These are phyloP conservation scores for Ptilorrhoa leucosticta DNA, from an alignment of 2,113 vertebrate genomes.

Conservation along the genomic window DNA sequence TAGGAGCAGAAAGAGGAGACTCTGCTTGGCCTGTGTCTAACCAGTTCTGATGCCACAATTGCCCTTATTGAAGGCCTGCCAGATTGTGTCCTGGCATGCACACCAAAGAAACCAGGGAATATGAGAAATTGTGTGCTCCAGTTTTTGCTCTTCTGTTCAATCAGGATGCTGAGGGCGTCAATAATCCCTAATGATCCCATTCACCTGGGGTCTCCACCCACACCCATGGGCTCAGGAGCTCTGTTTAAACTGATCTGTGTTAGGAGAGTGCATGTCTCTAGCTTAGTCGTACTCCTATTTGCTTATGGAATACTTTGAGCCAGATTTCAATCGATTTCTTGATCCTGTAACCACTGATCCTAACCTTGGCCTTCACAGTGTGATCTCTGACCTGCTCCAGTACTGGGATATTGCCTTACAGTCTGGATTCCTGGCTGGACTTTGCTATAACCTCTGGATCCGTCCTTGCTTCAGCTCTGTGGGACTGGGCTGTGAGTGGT, in stretches of 20 bases:
- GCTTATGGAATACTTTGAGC: not conserved
- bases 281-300: not conserved
- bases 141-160: not conserved
- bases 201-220: not conserved
- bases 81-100: not conserved
- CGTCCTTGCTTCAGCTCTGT: not conserved
- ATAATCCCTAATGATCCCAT: not conserved
- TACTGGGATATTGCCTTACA: not conserved
- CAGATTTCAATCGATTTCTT: not conserved
- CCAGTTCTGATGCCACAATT: not conserved
- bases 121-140: not conserved
- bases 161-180: not conserved
- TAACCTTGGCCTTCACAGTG: not conserved
- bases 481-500: not conserved
- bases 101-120: not conserved
- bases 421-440: not conserved
- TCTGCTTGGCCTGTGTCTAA: not conserved
- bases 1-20: not conserved
- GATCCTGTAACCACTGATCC: not conserved
- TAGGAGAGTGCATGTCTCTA: not conserved
- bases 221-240: not conserved
- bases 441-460: not conserved
- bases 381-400: not conserved
- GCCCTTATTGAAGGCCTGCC: not conserved
- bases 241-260: not conserved